These are phyloP conservation scores for Zaprionus africanus DNA, from an alignment of 1,140 invertebrate genomes.

Conservation along the genomic window DNA sequence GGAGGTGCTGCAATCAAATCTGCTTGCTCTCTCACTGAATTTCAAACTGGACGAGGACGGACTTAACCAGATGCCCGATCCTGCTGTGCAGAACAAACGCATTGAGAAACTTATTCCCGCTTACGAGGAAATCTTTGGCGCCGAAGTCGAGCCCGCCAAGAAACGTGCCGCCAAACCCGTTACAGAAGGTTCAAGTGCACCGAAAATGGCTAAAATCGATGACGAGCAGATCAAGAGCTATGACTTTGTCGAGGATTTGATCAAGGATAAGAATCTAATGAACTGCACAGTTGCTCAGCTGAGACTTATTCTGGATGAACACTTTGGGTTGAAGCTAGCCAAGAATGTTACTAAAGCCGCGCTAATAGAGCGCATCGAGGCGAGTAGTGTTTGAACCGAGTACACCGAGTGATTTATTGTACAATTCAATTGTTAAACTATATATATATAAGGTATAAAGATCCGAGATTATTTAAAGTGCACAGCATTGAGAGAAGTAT, in stretches of 20 bases:
- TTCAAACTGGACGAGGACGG: conserved; percentile 59
- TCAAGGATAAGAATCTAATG: conserved; percentile 39
- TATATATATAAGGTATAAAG: not conserved
- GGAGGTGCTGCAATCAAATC: conserved; percentile 68
- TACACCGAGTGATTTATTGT: not conserved
- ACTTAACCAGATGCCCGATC: conserved; percentile 60
- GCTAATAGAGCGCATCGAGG: conserved; percentile 55
- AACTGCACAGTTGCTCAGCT: conserved; percentile 62
- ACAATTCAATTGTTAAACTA: too few relatives aligned
- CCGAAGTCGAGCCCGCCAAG: conserved; percentile 51
- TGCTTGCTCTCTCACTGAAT: conserved; percentile 69
- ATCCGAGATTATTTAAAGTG: not conserved
- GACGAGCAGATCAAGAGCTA: conserved; percentile 38
- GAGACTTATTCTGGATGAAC: conserved; percentile 49
- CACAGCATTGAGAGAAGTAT: not conserved
- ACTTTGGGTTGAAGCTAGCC: conserved; percentile 44
- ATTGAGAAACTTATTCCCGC: conserved; percentile 61
- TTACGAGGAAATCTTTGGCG: conserved; percentile 61
- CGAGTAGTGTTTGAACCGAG: not conserved
- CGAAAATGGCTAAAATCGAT: conserved; percentile 67
- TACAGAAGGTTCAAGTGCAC: conserved; percentile 28
- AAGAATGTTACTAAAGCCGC: conserved; percentile 42
- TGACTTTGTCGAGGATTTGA: conserved; percentile 51
- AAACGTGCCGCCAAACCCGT: conserved; percentile 56
- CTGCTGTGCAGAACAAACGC: conserved; percentile 65